phyloP scores from a whole-genome alignment of 2,888 invertebrate species.

The Drosophila sordidula region DNA sequence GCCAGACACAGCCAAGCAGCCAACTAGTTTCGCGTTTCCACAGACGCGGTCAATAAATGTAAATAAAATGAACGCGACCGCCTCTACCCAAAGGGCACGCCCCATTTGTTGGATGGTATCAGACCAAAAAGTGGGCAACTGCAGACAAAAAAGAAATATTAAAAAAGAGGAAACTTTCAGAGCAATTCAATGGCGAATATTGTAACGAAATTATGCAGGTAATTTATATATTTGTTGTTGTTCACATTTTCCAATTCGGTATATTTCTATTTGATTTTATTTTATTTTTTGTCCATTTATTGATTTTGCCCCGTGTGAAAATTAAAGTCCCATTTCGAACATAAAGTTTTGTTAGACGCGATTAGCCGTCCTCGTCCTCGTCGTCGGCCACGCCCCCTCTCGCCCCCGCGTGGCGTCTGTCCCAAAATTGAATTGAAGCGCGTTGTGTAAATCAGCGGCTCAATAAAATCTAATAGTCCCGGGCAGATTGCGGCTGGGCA shows the following conservation, averaged over 20 bases:
- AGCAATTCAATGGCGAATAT: conserved; percentile 53
- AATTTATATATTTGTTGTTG: conserved; percentile 64
- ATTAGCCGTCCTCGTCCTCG: conserved; percentile 22
- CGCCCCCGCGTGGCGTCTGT: not conserved
- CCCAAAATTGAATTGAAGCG: conserved; percentile 73
- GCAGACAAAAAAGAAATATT: not conserved
- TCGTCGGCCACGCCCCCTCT: conserved; percentile 2
- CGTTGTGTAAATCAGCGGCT: conserved; percentile 78
- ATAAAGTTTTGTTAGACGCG: conserved; percentile 59
- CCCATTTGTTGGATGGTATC: conserved; percentile 44
- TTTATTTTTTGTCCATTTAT: conserved; percentile 40
- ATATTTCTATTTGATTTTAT: conserved; percentile 1
- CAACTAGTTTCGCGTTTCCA: conserved; percentile 6
- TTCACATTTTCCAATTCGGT: conserved; percentile 1
- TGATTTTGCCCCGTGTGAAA: conserved; percentile 74
- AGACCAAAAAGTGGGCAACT: conserved; percentile 12
- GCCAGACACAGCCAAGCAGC: conserved; percentile 9
- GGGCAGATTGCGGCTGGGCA: conserved; percentile 73
- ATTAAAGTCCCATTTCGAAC: conserved; percentile 70
- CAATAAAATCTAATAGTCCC: conserved; percentile 77
- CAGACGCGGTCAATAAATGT: conserved; percentile 70
- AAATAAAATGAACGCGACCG: conserved; percentile 59
- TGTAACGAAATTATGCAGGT: conserved; percentile 68
- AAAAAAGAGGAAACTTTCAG: conserved; percentile 31
- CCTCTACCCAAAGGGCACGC: conserved; percentile 42